Conservation (phyloP, 2,888 invertebrate species). For the Erebia aethiops region DNA sequence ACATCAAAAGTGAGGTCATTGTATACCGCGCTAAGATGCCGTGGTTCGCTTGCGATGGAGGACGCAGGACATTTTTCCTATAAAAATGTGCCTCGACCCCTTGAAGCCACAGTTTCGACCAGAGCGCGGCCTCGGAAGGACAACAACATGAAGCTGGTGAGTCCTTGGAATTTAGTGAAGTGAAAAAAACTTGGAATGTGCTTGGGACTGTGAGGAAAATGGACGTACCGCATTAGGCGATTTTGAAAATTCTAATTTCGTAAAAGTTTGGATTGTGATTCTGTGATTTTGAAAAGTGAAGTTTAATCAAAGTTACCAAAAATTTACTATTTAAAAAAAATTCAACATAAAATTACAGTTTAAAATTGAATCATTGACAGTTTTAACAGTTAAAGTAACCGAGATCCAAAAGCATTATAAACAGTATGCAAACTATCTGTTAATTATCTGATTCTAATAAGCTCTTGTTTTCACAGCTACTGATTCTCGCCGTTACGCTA, state of each 20-base stretch:
- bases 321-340: not conserved
- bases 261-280: constrained; percentile 7
- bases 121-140: constrained; percentile 70
- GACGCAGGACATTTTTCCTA: constrained; percentile 70
- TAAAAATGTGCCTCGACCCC: constrained; percentile 71
- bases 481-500: constrained; percentile 58
- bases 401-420: not conserved
- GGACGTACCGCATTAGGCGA: not conserved
- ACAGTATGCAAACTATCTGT: not conserved
- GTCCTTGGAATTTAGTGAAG: constrained; percentile 63
- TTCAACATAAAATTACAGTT: not conserved
- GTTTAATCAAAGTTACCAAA: not conserved
- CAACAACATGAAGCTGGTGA: constrained; percentile 78
- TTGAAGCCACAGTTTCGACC: constrained; percentile 68
- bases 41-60: constrained; percentile 56
- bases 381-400: not conserved
- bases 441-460: not conserved
- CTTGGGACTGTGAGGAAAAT: constrained; percentile 22
- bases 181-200: constrained; percentile 48
- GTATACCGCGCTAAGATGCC: constrained; percentile 53
- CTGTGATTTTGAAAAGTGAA: constrained; percentile 9
- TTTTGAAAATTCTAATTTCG: not conserved
- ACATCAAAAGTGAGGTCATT: constrained; percentile 65
- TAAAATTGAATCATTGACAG: not conserved
- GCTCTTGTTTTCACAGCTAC: constrained; percentile 56